These are phyloP conservation scores for Synanthedon myopaeformis DNA, from an alignment of 2,888 invertebrate genomes.

Conservation along the genomic window DNA sequence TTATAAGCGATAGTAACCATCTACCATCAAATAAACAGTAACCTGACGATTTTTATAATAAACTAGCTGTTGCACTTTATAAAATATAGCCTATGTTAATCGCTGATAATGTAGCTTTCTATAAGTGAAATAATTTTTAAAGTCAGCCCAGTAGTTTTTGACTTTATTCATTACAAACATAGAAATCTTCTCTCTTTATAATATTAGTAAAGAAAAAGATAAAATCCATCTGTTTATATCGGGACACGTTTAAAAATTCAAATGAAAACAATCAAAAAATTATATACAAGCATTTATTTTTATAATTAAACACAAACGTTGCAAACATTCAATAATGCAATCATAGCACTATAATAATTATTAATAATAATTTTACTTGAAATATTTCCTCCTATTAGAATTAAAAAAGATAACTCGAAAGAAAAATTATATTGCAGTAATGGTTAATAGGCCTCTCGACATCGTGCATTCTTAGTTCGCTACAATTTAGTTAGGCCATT, in stretches of 20 bases:
- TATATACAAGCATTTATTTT: constrained; percentile 70
- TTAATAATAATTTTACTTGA: constrained; percentile 47
- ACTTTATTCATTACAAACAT: too few species aligned
- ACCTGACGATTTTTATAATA: too few species aligned
- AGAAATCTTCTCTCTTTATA: too few species aligned
- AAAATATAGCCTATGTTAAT: too few species aligned
- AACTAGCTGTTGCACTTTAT: too few species aligned
- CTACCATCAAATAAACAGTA: too few species aligned
- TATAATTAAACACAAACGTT: constrained; percentile 64
- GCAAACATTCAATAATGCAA: constrained; percentile 68
- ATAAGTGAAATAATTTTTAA: too few species aligned
- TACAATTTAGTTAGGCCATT: constrained; percentile 35
- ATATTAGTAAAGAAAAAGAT: too few species aligned
- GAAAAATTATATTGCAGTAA: constrained; percentile 24
- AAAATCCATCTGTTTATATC: too few species aligned
- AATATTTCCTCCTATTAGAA: constrained; percentile 46
- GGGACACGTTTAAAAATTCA: background rate
- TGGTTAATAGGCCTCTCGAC: constrained; percentile 29
- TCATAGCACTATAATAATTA: constrained; percentile 54
- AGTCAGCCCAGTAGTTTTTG: too few species aligned
- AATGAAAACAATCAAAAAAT: constrained; percentile 12
- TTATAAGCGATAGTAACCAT: too few species aligned
- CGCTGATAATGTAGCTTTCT: too few species aligned
- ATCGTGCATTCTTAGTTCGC: constrained; percentile 17
- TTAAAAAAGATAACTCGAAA: constrained; percentile 33